A percentile compares a stretch with the other conserved stretches of the same genome.
Evolutionary conservation across 2,888 invertebrate species (phyloP).

Genomic region (Xylophagus ater): DNA sequence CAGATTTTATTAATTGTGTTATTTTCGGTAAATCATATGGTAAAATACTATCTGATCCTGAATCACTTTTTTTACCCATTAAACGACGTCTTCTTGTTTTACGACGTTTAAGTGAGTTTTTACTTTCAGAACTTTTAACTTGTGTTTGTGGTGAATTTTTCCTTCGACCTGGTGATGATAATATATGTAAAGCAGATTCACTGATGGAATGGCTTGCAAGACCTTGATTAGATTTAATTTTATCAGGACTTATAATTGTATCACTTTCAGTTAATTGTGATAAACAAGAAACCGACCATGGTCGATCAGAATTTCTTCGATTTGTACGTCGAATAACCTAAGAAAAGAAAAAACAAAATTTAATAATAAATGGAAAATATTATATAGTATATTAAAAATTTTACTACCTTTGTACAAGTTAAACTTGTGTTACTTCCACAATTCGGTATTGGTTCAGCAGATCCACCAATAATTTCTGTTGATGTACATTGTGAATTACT

Average conservation of each 20-base stretch:
- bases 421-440: slow-evolving; percentile 30
- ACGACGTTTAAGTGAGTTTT: slow-evolving; percentile 36
- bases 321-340: slow-evolving; percentile 48
- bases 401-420: slow-evolving; percentile 21
- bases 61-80: slow-evolving; percentile 42
- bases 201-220: slow-evolving; percentile 69
- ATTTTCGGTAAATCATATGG: slow-evolving; percentile 19
- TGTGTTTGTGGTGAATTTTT: slow-evolving; percentile 19
- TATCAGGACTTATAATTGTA: slow-evolving; percentile 30
- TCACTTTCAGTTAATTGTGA: slow-evolving; percentile 53
- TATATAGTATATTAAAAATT: not conserved
- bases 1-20: slow-evolving; percentile 54
- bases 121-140: slow-evolving; percentile 32
- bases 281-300: slow-evolving; percentile 82
- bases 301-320: slow-evolving; percentile 45
- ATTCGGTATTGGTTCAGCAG: slow-evolving; percentile 44
- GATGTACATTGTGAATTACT: slow-evolving; percentile 42
- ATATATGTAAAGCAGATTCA: slow-evolving; percentile 74
- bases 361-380: no score
- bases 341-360: slow-evolving; percentile 27
- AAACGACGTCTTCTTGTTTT: slow-evolving; percentile 33
- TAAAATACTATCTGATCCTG: slow-evolving; percentile 44
- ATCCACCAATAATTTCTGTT: slow-evolving; percentile 44
- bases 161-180: slow-evolving; percentile 41
- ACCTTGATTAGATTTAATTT: slow-evolving; percentile 41